Evolutionary conservation across 2,888 invertebrate species (phyloP), one percentile per base, ranked within the genome.

Genomic region (Sesia apiformis): DNA sequence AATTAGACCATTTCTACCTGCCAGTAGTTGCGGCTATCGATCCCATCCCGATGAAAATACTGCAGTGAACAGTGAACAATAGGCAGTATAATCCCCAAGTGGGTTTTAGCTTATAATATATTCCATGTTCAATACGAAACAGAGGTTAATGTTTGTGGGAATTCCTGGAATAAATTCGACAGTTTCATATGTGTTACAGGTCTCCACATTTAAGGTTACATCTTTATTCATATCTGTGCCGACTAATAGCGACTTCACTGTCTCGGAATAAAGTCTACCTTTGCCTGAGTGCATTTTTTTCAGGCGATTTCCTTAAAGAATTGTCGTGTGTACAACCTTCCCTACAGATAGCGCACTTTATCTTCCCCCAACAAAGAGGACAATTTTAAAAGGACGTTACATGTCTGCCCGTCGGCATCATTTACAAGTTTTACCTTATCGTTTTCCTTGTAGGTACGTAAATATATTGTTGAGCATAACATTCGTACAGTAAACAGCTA

Each of bases 281-380:
- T 23, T 23, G 23, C 23, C 23, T 23, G 23, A 23, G 23, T 23
- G 23, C 23, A 23, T 23, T 23, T 23, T 23, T 23, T 23, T 23
- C 23, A 23, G 23, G 23, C 23, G 23, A 23, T 23, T 23, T 23
- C 23, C 23, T 23, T 23, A 23, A 23, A 23, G 23, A 23, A 23
- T 23, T 23, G 23, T 23, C 23, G 23, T 23, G 23, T 23, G 23
- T 23, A 23, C 23, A 23, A 23, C 23, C 23, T 23, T 23, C 70
- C 65, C 67, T 39, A 4, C 63, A 65, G 66, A 64, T 59, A 59
- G 57, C 61, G 60, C 65, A 64, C 64, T 71, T 67, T 69, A 67
- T 74, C 66, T 69, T 63, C 56, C 62, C 58, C 60, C 63, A 70
- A 71, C 65, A 70, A 69, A 67, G 66, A 64, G 55, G 57, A 60